A percentile compares a stretch with the other conserved stretches of the same genome.
phyloP scores from a whole-genome alignment of 2,888 invertebrate genomes.

The Drosophila infuscata region DNA sequence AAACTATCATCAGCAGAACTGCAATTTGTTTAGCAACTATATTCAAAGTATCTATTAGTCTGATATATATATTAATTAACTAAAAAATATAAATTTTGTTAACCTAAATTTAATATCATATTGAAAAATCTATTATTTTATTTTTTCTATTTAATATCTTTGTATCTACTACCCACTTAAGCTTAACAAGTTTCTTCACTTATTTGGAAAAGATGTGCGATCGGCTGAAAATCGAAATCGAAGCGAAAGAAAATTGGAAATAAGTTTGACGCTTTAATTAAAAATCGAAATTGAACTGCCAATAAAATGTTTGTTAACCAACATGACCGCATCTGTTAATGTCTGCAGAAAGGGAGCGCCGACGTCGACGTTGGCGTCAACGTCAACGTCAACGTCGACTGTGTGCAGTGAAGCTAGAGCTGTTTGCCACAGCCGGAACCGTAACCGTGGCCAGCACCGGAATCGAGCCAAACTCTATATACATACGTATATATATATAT shows the following conservation, averaged over 20 bases:
- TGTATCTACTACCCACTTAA: not conserved
- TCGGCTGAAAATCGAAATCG: not conserved
- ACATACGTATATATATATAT: not conserved
- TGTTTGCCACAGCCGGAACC: conserved; percentile 3
- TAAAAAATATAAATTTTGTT: accelerated
- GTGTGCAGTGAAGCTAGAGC: conserved; percentile 75
- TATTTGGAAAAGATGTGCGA: not conserved
- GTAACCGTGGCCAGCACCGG: conserved; percentile 8
- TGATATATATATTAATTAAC: not conserved
- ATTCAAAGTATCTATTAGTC: not conserved
- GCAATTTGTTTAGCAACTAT: not conserved
- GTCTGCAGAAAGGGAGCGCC: conserved; percentile 65
- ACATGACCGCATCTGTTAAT: conserved; percentile 80
- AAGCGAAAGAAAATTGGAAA: conserved; percentile 34
- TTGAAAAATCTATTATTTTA: not conserved
- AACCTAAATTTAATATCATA: no score
- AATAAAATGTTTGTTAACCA: conserved; percentile 80
- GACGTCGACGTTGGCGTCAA: conserved; percentile 1
- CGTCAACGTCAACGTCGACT: conserved; percentile 35
- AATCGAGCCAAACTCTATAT: conserved; percentile 24
- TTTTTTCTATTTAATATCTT: not conserved
- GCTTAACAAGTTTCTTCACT: not conserved
- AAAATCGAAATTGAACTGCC: conserved; percentile 77
- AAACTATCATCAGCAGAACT: not conserved
- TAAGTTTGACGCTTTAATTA: conserved; percentile 74